Evolutionary conservation across 1,140 invertebrate species (phyloP), one percentile per base, ranked within the genome.

Genomic region (Drosophila watanabei): DNA sequence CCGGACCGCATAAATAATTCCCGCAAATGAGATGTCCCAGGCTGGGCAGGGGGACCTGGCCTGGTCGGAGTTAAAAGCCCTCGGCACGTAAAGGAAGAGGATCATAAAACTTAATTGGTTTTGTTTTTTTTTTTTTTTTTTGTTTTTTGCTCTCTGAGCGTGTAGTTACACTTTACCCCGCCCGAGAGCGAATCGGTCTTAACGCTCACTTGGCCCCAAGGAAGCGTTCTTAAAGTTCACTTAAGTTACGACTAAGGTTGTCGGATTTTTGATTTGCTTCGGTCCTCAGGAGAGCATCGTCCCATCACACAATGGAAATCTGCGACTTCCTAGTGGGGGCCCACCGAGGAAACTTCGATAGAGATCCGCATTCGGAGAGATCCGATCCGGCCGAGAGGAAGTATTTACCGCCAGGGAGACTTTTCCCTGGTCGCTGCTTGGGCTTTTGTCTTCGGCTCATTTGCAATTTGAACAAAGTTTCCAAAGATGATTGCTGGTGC

Each of bases 401-500:
- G 68, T 73, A 51, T 37, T 73, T 73, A 60, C 18, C 54, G 52
- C 30, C 51, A 48, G 77, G 61, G 37, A 80, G 52, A 54, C 65
- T 72, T 64, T 73, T 70, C 57, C 57, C 48, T 30, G 57, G 24
- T 46, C n/a, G 20, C 46, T 58, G 69, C 28, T 52, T 56, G 49
- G 54, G 49, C 35, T 54, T 75, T 79, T 82, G 75, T 52, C 49
- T 80, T 76, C 49, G 51, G 65, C 75, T 82, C 66, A 79, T 86
- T 86, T 82, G 83, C 65, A 79, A 87, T 86, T 86, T 82, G 49
- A 70, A 82, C 66, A 68, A 82, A 48, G 58, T 59, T 82, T 82
- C 78, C 71, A 78, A 66, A 82, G 58, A 62, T 88, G 80, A 80
- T 88, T 87, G 56, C 62, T 54, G n/a, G n/a, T n/a, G 61, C 64